Evolutionary conservation across 2,113 vertebrate genomes (phyloP).

Genomic region (Siniperca knerii): DNA sequence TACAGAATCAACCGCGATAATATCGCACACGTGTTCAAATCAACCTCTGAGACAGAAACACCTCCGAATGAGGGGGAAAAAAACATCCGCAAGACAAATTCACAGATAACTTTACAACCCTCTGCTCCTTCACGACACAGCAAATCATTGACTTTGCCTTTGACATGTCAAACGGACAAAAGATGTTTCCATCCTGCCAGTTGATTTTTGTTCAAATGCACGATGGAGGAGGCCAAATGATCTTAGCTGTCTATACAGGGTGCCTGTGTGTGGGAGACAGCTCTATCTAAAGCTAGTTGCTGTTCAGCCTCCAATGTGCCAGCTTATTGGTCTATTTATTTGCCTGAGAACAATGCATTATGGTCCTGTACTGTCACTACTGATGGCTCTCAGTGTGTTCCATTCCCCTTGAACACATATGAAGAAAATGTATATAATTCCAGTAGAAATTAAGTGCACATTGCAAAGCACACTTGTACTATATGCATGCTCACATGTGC

Average conservation of each 20-base stretch:
- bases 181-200: constrained; percentile 55
- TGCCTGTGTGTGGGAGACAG: constrained; percentile 69
- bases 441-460: constrained; percentile 36
- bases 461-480: constrained; percentile 1
- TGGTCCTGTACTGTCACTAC: constrained; percentile 70
- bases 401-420: constrained; percentile 58
- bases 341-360: constrained; percentile 78
- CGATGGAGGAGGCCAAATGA: constrained; percentile 63
- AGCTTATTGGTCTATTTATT: constrained; percentile 81
- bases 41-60: constrained; percentile 55
- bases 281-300: constrained; percentile 78
- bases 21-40: constrained; percentile 61
- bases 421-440: constrained; percentile 47
- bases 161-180: constrained; percentile 60
- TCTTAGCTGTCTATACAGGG: constrained; percentile 68
- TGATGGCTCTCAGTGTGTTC: constrained; percentile 69
- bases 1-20: constrained; percentile 63
- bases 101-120: constrained; percentile 50
- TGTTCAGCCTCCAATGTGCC: constrained; percentile 77
- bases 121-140: constrained; percentile 35
- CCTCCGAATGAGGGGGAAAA: constrained; percentile 22
- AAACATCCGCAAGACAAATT: constrained; percentile 65
- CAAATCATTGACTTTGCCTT: constrained; percentile 66
- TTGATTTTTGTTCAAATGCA: constrained; percentile 58
- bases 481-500: constrained; percentile 24